Evolutionary conservation across 2,113 vertebrate species (phyloP).

Genomic region (Silurus glanis): DNA sequence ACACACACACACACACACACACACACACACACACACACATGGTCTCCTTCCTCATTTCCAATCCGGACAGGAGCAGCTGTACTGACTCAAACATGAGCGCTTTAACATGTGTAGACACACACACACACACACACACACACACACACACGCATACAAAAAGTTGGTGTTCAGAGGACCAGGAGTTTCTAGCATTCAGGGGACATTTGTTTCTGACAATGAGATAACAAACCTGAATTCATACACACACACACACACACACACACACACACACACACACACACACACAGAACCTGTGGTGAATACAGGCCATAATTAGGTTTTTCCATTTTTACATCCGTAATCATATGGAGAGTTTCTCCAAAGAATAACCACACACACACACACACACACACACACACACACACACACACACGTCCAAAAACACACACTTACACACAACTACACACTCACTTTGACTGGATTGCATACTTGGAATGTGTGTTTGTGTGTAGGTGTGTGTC

Average conservation of each 20-base stretch:
- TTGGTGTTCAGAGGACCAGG: not conserved
- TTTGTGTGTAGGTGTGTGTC: not conserved
- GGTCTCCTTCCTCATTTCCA: slow-evolving; percentile 6
- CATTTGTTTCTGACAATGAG: too few species aligned
- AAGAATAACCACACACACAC: slow-evolving; percentile 27
- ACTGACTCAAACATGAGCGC: slow-evolving; percentile 27
- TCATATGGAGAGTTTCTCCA: slow-evolving; percentile 4
- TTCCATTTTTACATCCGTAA: slow-evolving; percentile 28
- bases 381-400: slow-evolving; percentile 9
- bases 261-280: not conserved
- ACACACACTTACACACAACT: not conserved
- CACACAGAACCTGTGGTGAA: not conserved
- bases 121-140: slow-evolving; percentile 15
- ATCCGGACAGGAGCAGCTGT: slow-evolving; percentile 23
- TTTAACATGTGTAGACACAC: slow-evolving; percentile 48
- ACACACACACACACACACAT: slow-evolving; percentile 34
- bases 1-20: slow-evolving; percentile 1
- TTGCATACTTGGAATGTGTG: not conserved
- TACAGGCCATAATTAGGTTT: slow-evolving; percentile 44
- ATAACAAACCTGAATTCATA: too few species aligned
- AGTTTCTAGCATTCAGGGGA: too few species aligned
- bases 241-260: not conserved
- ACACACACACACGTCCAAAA: slow-evolving; percentile 3
- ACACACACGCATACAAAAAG: not conserved
- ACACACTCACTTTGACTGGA: not conserved